Base-by-base conservation (phyloP, 2,888 invertebrate genomes). In the Cactoblastis cactorum region DNA sequence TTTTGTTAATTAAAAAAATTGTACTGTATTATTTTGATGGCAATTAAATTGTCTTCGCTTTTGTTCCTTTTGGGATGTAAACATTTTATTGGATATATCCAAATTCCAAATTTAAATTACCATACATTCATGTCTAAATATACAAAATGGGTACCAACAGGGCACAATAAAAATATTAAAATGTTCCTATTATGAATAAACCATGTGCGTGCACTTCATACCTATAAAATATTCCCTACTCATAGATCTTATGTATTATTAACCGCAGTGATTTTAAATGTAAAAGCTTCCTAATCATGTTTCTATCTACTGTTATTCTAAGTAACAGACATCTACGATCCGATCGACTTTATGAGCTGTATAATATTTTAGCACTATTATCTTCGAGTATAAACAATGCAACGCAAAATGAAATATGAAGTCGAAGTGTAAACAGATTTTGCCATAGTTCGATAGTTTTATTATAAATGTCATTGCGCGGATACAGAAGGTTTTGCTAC, bases 211-310 rank as follows among this genome's bases (percentile, higher is more conserved):
- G 51, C 53, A 51, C 46, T 55, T 55, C 22, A 50, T 47, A 52
- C 49, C 46, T 46, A 39, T 54, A 39, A n/a, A 41, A 49, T 33
- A 48, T 50, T 33, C 45, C 50, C 41, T 50, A 53, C 24, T 14
- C 41, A 51, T 39, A 50, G 52, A 56, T 50, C 54, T 56, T 54
- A 56, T 12, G 15, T 33, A 14, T 46, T 33, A 14, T 46, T 43
- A 53, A 50, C 54, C 43, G 55, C 52, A 52, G 45, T 56, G 46
- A 58, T 35, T 53, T 55, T 35, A 52, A 54, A 54, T 54, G 52
- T 53, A 52, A 22, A 58, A 54, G 56, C 53, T 28, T 51, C 41
- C 55, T 58, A 53, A 52, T 34, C 32, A 33, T 35, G 34, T 52
- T 45, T 24, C 47, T 54, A 43, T 46, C 41, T 47, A 52, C 38